phyloP scores from a whole-genome alignment of 2,797 vertebrate genomes.

The Coranthus polyacanthus region DNA sequence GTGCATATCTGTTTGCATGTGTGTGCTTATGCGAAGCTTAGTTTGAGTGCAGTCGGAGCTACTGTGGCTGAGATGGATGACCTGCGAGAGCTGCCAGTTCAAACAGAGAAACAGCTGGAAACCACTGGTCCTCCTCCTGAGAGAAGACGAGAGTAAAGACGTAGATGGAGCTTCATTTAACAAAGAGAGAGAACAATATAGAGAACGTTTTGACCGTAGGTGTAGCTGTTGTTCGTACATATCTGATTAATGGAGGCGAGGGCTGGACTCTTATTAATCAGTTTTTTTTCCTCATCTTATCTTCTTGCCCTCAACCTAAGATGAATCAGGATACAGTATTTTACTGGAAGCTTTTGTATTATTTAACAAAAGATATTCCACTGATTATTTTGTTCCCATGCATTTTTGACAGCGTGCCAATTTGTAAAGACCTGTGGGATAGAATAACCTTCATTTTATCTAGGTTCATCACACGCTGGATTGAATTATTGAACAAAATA shows the following conservation, averaged over 20 bases:
- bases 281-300: no score
- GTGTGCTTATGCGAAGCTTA: conserved; percentile 2
- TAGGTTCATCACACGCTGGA: conserved; percentile 14
- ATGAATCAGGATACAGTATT: no score
- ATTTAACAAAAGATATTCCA: not conserved
- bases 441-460: not conserved
- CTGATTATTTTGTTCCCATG: not conserved
- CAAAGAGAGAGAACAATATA: no score
- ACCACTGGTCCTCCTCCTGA: conserved; percentile 36
- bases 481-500: not conserved
- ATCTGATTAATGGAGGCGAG: no score
- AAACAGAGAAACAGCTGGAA: conserved; percentile 66
- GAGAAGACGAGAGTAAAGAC: not conserved
- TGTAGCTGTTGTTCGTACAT: no score
- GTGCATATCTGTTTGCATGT: not conserved
- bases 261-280: no score
- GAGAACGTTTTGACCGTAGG: no score
- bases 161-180: no score
- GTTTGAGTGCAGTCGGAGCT: conserved; percentile 17
- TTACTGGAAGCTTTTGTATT: not conserved
- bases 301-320: no score
- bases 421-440: not conserved
- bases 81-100: conserved; percentile 50
- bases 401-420: not conserved
- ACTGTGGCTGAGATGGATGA: conserved; percentile 38